Percentiles rank a stretch among this genome's conserved stretches.
These are phyloP conservation scores for Perognathus longimembris DNA, from an alignment of 2,113 vertebrate genomes.

Conservation along the genomic window DNA sequence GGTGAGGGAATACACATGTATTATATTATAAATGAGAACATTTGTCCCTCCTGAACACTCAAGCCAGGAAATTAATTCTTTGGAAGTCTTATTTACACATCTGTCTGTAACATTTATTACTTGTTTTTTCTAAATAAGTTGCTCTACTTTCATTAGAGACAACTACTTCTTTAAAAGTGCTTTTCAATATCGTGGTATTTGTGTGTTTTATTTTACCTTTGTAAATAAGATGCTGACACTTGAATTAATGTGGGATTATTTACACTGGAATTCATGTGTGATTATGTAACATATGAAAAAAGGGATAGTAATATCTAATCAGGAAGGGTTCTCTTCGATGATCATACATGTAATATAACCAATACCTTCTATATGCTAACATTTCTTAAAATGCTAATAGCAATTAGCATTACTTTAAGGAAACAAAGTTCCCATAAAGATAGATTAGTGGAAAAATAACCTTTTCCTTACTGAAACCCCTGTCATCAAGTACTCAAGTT, in stretches of 20 bases:
- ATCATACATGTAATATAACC: not conserved
- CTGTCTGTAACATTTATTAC: slow-evolving; percentile 47
- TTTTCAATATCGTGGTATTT: not conserved
- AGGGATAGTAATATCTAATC: not conserved
- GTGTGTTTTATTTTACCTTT: not conserved
- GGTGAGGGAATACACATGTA: slow-evolving; percentile 3
- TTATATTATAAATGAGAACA: slow-evolving; percentile 52
- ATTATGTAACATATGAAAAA: not conserved
- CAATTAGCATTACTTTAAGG: slow-evolving; percentile 11
- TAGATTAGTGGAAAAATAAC: not conserved
- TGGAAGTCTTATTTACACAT: slow-evolving; percentile 40
- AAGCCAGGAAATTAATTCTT: slow-evolving; percentile 45
- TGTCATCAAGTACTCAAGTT: not conserved
- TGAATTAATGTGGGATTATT: not conserved
- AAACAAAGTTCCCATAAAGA: not conserved
- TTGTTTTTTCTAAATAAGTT: slow-evolving; percentile 56
- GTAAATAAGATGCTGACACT: not conserved
- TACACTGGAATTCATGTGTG: not conserved
- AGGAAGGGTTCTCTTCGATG: not conserved
- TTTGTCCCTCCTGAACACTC: slow-evolving; percentile 40
- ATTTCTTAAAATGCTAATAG: not conserved
- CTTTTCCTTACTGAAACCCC: not conserved
- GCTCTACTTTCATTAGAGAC: slow-evolving; percentile 10
- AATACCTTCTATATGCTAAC: not conserved
- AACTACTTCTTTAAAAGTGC: not conserved